Evolutionary conservation across 2,888 invertebrate genomes (phyloP).

Genomic region (Ennomos fuscantarius): DNA sequence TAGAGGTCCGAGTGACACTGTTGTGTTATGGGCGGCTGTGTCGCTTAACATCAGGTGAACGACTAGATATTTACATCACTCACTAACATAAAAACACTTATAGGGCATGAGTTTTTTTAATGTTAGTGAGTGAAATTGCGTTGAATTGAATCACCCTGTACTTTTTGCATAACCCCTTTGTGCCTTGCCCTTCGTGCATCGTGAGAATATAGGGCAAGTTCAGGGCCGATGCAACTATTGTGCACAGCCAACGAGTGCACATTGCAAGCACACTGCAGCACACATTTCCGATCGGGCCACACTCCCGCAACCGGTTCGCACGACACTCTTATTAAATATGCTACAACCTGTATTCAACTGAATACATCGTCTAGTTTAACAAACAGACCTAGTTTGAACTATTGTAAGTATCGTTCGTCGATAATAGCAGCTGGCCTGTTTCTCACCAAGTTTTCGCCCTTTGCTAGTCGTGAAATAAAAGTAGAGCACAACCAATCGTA

Average conservation of each 20-base stretch:
- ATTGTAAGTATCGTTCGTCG: neutral
- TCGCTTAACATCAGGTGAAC: too few relatives aligned
- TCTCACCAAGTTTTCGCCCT: slow-evolving; percentile 1
- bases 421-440: slow-evolving; percentile 1
- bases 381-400: slow-evolving; percentile 9
- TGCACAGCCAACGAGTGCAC: slow-evolving; percentile 40
- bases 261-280: slow-evolving; percentile 11
- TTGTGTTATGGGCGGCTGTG: too few relatives aligned
- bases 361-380: slow-evolving; percentile 20
- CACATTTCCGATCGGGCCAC: slow-evolving; percentile 22
- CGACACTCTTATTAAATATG: slow-evolving; percentile 12
- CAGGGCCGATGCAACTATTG: slow-evolving; percentile 64
- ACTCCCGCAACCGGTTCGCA: slow-evolving; percentile 17
- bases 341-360: slow-evolving; percentile 17
- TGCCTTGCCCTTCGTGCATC: slow-evolving; percentile 58
- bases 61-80: too few relatives aligned
- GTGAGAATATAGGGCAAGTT: slow-evolving; percentile 82
- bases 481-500: slow-evolving; percentile 2
- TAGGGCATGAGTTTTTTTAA: too few relatives aligned
- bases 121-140: too few relatives aligned
- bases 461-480: slow-evolving; percentile 1
- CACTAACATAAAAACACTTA: too few relatives aligned
- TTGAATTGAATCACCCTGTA: too few relatives aligned
- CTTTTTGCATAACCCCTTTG: slow-evolving; percentile 64
- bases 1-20: too few relatives aligned